Evolutionary conservation across 1,140 invertebrate genomes (phyloP), one percentile per base, ranked within the genome.

Genomic region (Cylas formicarius): DNA sequence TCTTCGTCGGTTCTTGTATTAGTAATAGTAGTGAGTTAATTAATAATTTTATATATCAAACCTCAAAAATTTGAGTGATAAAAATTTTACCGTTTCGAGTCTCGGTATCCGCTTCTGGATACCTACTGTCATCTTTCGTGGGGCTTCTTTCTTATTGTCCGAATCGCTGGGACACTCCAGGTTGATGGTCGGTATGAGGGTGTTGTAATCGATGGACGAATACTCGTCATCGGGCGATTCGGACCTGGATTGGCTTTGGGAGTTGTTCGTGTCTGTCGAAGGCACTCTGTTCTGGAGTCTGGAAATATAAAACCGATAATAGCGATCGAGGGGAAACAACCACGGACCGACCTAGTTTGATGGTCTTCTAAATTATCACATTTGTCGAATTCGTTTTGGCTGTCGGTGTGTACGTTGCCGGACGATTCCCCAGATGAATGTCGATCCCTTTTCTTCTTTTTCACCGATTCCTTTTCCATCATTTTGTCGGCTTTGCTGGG

Each of bases 401-500:
- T n/a, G 31, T 11, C 2, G 42, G 14, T 8, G 31, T n/a, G n/a
- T n/a, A n/a, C n/a, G n/a, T n/a, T n/a, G n/a, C n/a, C n/a, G n/a
- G 24, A 9, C 24, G 9, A n/a, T 16, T 48, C 46, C 21, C 43
- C 43, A 4, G 39, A 48, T 24, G 39, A 48, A 24, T 48, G 36
- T 18, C 39, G 31, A 67, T 18, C 61, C 26, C 46, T 23, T 24
- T 48, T 48, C 17, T 26, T 47, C 10, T 65, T 2, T 63, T 67
- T 34, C 68, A 62, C 4, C 60, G 57, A 2, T 72, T 75, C 14
- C 5, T 41, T 36, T 52, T 61, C 39, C 11, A 70, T 69, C 52
- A 69, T 71, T 48, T 69, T 71, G 35, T 58, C 66, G 17, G 55
- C 54, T 45, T 67, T 67, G 23, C 56, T 62, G 5, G 60, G 53